Evolutionary conservation across 2,797 vertebrate genomes (phyloP).

Genomic region (Chrosomus eos): DNA sequence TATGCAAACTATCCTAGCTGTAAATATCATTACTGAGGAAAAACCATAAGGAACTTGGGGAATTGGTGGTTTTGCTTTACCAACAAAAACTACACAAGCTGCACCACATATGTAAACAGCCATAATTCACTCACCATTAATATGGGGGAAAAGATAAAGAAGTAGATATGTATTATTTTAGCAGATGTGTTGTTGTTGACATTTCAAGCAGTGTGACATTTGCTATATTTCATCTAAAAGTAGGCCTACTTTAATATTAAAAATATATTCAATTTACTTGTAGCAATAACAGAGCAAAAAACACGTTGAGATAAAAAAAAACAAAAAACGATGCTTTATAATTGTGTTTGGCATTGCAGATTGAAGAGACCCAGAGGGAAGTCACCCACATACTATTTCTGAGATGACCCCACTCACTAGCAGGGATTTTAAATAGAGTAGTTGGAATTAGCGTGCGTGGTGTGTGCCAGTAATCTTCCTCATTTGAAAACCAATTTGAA

Average conservation of each 20-base stretch:
- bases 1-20: not conserved
- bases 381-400: constrained; percentile 37
- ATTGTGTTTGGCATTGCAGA: constrained; percentile 25
- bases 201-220: not conserved
- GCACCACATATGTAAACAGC: constrained; percentile 9
- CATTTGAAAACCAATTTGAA: constrained; percentile 27
- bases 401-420: constrained; percentile 22
- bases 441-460: constrained; percentile 29
- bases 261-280: not conserved
- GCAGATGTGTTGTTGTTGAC: not conserved
- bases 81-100: not conserved
- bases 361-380: constrained; percentile 22
- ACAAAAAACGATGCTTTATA: not conserved
- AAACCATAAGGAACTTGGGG: not conserved
- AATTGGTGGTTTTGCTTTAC: not conserved
- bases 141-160: not conserved
- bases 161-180: not conserved
- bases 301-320: not conserved
- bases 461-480: constrained; percentile 1
- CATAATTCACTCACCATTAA: not conserved
- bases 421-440: constrained; percentile 29
- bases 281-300: not conserved
- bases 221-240: not conserved
- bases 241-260: not conserved
- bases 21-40: not conserved